Conservation (phyloP, 2,797 vertebrate genomes). For the Periophthalmus magnuspinnatus region DNA sequence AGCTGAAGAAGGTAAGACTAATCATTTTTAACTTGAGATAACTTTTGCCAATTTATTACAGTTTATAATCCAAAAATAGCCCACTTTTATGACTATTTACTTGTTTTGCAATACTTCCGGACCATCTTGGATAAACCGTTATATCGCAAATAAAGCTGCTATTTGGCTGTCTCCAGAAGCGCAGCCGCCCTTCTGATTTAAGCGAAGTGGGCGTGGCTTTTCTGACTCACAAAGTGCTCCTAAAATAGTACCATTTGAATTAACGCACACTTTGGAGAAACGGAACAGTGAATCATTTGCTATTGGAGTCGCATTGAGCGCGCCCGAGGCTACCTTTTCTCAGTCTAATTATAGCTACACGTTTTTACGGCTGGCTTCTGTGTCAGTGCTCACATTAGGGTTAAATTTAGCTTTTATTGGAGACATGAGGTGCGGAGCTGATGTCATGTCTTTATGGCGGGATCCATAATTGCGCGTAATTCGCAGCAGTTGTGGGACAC, state of each 20-base stretch:
- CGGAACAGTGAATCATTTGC: conserved; percentile 9
- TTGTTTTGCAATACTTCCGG: not conserved
- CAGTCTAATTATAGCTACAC: conserved; percentile 47
- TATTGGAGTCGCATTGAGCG: conserved; percentile 15
- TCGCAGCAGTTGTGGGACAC: conserved; percentile 61
- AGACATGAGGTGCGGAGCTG: conserved; percentile 48
- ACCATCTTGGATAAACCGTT: not conserved
- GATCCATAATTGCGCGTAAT: conserved; percentile 63
- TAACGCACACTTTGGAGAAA: conserved; percentile 38
- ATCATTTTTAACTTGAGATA: conserved; percentile 2
- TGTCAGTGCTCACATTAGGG: conserved; percentile 40
- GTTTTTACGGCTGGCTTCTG: conserved; percentile 27
- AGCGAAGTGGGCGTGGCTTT: conserved; percentile 55
- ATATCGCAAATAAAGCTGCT: conserved; percentile 14
- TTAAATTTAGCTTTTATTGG: conserved; percentile 56
- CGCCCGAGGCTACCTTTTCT: conserved; percentile 20
- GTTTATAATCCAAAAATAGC: not conserved
- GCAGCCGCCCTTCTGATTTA: conserved; percentile 54
- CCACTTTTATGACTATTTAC: too few relatives aligned
- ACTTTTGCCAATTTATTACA: not conserved
- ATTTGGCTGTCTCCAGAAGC: not conserved
- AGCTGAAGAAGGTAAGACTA: conserved; percentile 88
- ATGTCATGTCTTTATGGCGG: conserved; percentile 64
- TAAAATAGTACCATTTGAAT: conserved; percentile 46
- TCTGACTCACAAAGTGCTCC: conserved; percentile 34